phyloP scores from a whole-genome alignment of 2,113 vertebrate species.

The Dryoscopus gambensis region DNA sequence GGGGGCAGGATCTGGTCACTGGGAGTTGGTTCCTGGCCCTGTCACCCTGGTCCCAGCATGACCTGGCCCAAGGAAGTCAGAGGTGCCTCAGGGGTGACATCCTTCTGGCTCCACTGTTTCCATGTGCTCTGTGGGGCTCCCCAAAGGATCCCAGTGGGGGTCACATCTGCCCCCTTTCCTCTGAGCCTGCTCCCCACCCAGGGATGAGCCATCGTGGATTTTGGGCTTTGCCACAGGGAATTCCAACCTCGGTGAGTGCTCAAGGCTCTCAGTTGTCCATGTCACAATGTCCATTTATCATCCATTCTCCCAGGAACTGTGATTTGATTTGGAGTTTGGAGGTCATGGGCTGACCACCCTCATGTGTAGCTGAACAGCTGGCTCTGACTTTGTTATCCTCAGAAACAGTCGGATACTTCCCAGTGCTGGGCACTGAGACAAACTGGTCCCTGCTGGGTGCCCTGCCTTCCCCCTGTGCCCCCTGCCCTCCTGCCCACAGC shows the following conservation, averaged over 20 bases:
- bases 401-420: neutral
- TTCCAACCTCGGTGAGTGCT: neutral
- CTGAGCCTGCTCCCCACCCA: neutral
- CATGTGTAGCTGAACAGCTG: neutral
- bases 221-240: neutral
- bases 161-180: neutral
- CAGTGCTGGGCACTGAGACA: neutral
- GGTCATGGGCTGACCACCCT: neutral
- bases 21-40: accelerated
- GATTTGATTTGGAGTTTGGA: neutral
- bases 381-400: neutral
- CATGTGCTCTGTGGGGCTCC: accelerated
- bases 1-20: neutral
- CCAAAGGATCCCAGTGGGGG: neutral
- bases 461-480: neutral
- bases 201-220: neutral
- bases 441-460: neutral
- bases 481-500: neutral
- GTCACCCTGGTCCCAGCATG: accelerated
- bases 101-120: neutral
- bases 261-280: neutral
- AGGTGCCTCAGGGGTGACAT: neutral
- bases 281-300: neutral
- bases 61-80: neutral
- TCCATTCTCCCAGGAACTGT: neutral